Evolutionary conservation across 2,888 invertebrate species (phyloP).

Genomic region (Leptopilina drosophilae): DNA sequence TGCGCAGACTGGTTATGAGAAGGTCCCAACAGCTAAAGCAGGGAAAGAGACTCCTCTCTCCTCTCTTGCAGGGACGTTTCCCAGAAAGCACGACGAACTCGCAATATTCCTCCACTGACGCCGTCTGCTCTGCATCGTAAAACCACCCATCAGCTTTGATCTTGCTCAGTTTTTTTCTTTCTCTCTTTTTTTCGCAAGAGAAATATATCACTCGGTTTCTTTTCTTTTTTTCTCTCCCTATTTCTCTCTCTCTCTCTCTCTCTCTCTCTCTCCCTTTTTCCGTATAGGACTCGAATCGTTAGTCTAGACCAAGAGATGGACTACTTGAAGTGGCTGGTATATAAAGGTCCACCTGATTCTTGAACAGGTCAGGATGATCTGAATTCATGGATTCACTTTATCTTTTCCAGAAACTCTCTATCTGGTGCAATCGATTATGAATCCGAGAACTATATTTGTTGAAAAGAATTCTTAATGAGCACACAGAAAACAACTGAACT

Average conservation of each 20-base stretch:
- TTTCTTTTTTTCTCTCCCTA: neutral
- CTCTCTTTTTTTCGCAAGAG: no score
- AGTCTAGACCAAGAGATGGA: neutral
- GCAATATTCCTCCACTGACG: conserved; percentile 39
- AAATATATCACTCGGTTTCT: conserved; percentile 21
- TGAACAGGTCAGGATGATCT: neutral
- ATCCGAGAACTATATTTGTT: no score
- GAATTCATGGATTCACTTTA: neutral
- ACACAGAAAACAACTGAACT: no score
- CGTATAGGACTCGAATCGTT: neutral
- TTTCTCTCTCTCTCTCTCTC: no score
- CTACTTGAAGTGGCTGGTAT: neutral
- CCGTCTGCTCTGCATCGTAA: conserved; percentile 36
- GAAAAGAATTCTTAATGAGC: no score
- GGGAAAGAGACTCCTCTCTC: conserved; percentile 36
- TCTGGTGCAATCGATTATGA: no score
- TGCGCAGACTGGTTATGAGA: conserved; percentile 60
- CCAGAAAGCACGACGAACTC: conserved; percentile 62
- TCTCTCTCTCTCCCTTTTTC: no score
- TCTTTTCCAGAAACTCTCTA: no score
- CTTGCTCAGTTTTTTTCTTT: conserved; percentile 5
- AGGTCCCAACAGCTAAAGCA: conserved; percentile 51
- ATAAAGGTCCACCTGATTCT: neutral
- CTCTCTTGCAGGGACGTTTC: conserved; percentile 53
- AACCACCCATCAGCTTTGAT: conserved; percentile 28